Evolutionary conservation across 37 sponge, comb jelly and placozoan genomes (phyloP).

Genomic region (Aphrocallistes beatrix): DNA sequence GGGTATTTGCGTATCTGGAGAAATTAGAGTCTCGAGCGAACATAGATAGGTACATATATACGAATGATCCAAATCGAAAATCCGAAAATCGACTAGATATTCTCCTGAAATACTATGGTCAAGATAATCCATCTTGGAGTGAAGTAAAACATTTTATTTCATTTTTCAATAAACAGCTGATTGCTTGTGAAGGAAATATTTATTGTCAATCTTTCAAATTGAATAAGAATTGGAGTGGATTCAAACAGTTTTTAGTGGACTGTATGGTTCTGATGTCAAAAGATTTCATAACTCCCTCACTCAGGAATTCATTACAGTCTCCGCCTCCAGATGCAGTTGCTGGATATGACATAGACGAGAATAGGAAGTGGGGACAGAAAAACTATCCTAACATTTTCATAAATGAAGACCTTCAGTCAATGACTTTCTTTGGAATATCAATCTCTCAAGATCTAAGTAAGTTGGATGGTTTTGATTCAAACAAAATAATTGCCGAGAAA

Average conservation of each 20-base stretch:
- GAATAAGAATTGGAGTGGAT: background rate
- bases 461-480: background rate
- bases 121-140: constrained; percentile 66
- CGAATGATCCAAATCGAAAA: no score
- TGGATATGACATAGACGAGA: background rate
- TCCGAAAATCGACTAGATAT: no score
- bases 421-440: constrained; percentile 79
- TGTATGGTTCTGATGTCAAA: constrained; percentile 29
- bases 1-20: background rate
- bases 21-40: background rate
- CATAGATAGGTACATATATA: background rate
- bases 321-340: background rate
- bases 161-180: constrained; percentile 64
- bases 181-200: constrained; percentile 44
- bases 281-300: constrained; percentile 20
- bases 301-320: background rate
- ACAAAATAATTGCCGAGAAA: constrained; percentile 18
- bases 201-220: constrained; percentile 28
- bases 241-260: constrained; percentile 29
- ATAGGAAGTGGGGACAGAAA: constrained; percentile 15
- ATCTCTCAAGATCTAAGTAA: background rate
- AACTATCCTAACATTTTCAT: constrained; percentile 89
- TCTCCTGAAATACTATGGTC: no score
- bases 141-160: constrained; percentile 67
- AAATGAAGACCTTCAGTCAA: constrained; percentile 50